Evolutionary conservation across 2,888 invertebrate genomes (phyloP), one percentile per base, ranked within the genome.

Genomic region (Orthosia incerta): DNA sequence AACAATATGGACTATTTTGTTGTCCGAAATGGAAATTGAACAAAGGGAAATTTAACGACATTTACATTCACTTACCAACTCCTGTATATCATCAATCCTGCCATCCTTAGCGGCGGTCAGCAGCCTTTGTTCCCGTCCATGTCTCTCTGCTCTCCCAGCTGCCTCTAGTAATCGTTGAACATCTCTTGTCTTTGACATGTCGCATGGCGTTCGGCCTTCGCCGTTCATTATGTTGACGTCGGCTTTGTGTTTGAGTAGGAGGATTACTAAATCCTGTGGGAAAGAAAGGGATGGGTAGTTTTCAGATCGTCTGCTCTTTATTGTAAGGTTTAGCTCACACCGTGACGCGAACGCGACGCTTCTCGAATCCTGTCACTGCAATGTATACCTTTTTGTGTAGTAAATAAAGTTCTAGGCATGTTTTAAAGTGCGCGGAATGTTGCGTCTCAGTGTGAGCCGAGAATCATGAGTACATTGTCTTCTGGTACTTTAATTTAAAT

Each of bases 221-320:
- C 97, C 97, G 86, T 98, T 98, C 91, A 97, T 96, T 65, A 97
- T 94, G 79, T 96, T 96, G 0, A 97, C 97, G 82, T 97, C 97
- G 0, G 97, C 97, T 89, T 97, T 97, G 89, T 97, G 92, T 82
- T 97, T 95, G 11, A 98, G 89, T 1, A 98, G 93, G 0, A 97
- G 91, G 57, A 97, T 96, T 31, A 97, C 97, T 72, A 97, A 90
- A 74, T 97, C 97, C 97, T 97, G 89, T 70, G 0, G 12, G 23
- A 66, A 15, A 61, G 5, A 59, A 23, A 26, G 16, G 13, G 16
- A 51, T 20, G 13, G 15, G 20, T 48, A n/a, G 11, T 2, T n/a
- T 18, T 4, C 9, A 39, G 9, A 39, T 39, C 9, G 39, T 39
- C 9, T 39, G 39, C 39, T 39, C 39, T 39, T 31, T 31, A 31